Evolutionary conservation across 2,113 vertebrate species (phyloP), one percentile per base, ranked within the genome.

Genomic region (Petrocephalus zakoni): DNA sequence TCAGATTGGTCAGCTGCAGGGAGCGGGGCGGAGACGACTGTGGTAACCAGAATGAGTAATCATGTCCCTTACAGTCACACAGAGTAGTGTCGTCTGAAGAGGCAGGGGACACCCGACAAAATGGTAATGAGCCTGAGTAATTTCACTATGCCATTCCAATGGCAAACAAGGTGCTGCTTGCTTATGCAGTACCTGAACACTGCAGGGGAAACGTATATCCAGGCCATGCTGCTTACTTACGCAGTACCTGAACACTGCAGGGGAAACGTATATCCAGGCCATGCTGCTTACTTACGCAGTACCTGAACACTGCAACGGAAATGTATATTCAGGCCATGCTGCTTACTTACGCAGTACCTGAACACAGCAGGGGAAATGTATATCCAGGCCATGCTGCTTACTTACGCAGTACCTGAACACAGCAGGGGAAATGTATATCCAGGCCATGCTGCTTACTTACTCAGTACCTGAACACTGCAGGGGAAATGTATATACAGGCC

Each of bases 1-100:
- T 34, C 29, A 72, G 29, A 72, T 4, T 29, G 61, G 91, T 97
- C 92, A 99, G 91, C 98, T 99, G 90, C 21, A 91, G 89, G 90
- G 4, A 91, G 52, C 52, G 6, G 15, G 3, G 91, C 87, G 88
- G 46, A 90, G 2, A 13, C 11, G 15, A 22, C n/a, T 53, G 34
- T 4, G 11, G 64, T 72, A 72, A 17, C 25, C 72, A 42, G 34
- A 78, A 42, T 19, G 5, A 78, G 72, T 29, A 42, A 42, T 19
- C 13, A 0, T 13, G 10, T 37, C 68, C 34, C 15, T 75, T 37
- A 5, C 5, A 34, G 68, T 75, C 68, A 37, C 25, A 7, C 42
- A 10, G 21, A 47, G 78, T 8, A 83, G 21, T 5, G 21, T 49
- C 0, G 9, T 83, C 78, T 42, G 13, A 46, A 4, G 15, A n/a